phyloP scores from a whole-genome alignment of 2,888 invertebrate species.

The Tetanocera ferruginea region DNA sequence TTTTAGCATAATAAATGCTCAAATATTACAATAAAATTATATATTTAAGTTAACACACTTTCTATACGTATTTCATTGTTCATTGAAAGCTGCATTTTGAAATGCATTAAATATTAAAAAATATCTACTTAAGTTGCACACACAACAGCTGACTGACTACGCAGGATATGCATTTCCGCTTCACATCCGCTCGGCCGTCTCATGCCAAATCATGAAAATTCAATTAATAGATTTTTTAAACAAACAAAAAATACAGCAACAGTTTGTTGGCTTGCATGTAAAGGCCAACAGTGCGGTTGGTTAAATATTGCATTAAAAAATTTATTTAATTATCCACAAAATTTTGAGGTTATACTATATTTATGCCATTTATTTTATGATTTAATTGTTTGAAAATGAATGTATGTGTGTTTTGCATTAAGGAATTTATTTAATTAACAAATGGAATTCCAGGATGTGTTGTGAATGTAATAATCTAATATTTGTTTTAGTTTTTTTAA shows the following conservation, averaged over 20 bases:
- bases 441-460: neutral
- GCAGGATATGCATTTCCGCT: constrained; percentile 13
- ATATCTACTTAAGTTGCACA: neutral
- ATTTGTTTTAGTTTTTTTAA: no score
- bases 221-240: constrained; percentile 9
- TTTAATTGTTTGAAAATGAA: neutral
- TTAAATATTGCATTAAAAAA: neutral
- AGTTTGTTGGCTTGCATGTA: neutral
- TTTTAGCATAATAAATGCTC: no score
- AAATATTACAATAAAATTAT: no score
- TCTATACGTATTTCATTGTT: no score
- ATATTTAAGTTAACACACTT: no score
- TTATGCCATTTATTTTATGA: neutral
- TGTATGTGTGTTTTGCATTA: neutral
- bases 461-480: no score
- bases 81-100: neutral
- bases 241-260: no score
- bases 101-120: neutral
- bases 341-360: neutral
- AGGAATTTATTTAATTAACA: neutral
- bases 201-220: neutral
- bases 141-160: neutral
- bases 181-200: neutral
- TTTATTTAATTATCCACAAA: constrained; percentile 23
- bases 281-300: neutral